A percentile compares a stretch with the other conserved stretches of the same genome.
phyloP scores from a whole-genome alignment of 2,113 vertebrate species.

The Xenopus laevis region DNA sequence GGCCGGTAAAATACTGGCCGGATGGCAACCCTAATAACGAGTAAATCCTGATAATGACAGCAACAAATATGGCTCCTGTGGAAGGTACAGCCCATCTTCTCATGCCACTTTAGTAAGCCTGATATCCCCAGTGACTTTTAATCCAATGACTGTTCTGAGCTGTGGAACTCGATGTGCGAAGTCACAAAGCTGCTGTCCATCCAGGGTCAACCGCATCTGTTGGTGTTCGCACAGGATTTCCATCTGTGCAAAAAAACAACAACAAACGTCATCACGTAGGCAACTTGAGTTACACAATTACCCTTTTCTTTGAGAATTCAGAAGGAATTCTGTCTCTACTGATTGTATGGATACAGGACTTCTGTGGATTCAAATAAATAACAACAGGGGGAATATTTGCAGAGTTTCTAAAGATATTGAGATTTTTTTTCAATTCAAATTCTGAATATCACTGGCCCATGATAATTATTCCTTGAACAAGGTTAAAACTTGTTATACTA shows the following conservation, averaged over 20 bases:
- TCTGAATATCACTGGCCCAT: no score
- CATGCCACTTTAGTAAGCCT: slow-evolving; percentile 86
- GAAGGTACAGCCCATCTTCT: slow-evolving; percentile 29
- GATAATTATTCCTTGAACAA: no score
- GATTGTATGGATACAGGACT: no score
- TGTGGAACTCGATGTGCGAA: slow-evolving; percentile 74
- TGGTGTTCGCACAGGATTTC: slow-evolving; percentile 88
- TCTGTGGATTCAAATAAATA: no score
- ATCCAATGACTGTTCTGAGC: slow-evolving; percentile 72
- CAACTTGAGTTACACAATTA: background rate
- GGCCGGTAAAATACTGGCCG: no score
- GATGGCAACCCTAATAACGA: no score
- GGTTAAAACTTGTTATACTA: no score
- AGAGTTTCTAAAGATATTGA: no score
- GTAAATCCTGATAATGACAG: no score
- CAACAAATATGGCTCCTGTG: background rate
- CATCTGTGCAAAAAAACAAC: slow-evolving; percentile 67
- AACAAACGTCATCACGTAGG: background rate
- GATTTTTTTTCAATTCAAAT: no score
- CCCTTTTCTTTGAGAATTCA: slow-evolving; percentile 11
- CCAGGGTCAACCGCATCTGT: slow-evolving; percentile 82
- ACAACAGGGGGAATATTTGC: no score
- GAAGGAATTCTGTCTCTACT: no score
- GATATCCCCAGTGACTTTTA: slow-evolving; percentile 76
- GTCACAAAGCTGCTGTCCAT: slow-evolving; percentile 81